phyloP scores from a whole-genome alignment of 2,888 invertebrate genomes.

The Drosophila diplacantha region DNA sequence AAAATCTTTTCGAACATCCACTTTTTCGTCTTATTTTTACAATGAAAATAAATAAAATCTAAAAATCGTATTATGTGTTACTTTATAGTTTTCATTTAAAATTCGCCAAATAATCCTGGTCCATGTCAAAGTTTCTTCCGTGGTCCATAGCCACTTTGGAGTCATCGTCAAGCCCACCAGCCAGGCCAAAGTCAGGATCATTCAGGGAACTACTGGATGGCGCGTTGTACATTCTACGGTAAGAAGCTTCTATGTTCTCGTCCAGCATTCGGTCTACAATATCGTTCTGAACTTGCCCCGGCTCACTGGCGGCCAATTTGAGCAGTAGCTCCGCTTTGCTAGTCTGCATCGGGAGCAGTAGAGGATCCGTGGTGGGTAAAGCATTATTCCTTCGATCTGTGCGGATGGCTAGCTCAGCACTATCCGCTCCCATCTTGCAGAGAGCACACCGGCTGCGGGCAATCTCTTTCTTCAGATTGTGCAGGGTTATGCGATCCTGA shows the following conservation, averaged over 20 bases:
- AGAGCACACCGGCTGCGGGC: conserved; percentile 74
- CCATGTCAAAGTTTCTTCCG: neutral
- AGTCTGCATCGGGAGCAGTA: neutral
- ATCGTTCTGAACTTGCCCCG: conserved; percentile 36
- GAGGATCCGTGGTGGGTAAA: neutral
- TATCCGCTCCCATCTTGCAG: conserved; percentile 74
- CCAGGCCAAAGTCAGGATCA: conserved; percentile 26
- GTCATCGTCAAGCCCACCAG: conserved; percentile 67
- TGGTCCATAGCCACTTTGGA: conserved; percentile 63
- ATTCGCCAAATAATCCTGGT: conserved; percentile 5
- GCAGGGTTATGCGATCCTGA: conserved; percentile 75
- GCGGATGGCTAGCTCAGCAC: conserved; percentile 63
- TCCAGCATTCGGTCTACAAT: conserved; percentile 75
- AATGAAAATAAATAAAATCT: no score
- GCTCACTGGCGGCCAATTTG: conserved; percentile 13
- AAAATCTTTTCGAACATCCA: neutral
- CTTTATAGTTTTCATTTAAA: conserved; percentile 6
- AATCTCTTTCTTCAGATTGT: conserved; percentile 68
- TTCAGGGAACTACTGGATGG: conserved; percentile 26
- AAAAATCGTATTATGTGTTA: no score
- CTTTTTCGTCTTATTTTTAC: neutral
- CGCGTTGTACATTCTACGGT: conserved; percentile 67
- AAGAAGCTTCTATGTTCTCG: conserved; percentile 73
- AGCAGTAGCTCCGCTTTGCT: conserved; percentile 17
- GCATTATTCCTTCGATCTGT: conserved; percentile 18